Evolutionary conservation across 2,888 invertebrate species (phyloP), one percentile per base, ranked within the genome.

Genomic region (Corbicula japonica): DNA sequence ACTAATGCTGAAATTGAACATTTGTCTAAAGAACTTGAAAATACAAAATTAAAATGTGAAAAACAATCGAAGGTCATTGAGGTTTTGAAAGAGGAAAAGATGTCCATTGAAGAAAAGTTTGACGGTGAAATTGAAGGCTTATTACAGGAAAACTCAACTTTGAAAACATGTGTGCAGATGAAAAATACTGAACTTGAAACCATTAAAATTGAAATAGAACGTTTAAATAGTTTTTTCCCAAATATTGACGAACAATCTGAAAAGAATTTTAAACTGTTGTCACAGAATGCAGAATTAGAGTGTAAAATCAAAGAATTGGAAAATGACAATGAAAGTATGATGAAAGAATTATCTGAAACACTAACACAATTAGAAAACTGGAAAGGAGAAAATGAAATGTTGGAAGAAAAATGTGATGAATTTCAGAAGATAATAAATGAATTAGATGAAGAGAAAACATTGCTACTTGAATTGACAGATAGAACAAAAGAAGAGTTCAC

Each of bases 251-350:
- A 69, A 61, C 68, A 75, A 52, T 56, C 28, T 56, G 77, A 71
- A 41, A 76, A 80, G 35, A 70, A 65, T 48, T 21, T 50, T n/a
- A 56, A 46, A 30, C 15, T 78, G n/a, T 78, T 56, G 46, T 58
- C 84, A 58, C 79, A 80, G 56, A 70, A 80, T 35, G 61, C 69
- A 30, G 80, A 76, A 61, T 66, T 83, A 8, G 75, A 85, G 52
- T 58, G 68, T 30, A 84, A 79, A 41, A 66, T 78, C 30, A 63
- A 81, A 46, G 83, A 83, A 66, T 35, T 85, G 28, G 73, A 76
- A 18, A 65, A 71, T 15, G 80, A 86, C 60, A 86, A 84, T 78
- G 86, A 86, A 46, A 76, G 76, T 21, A 78, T 84, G 34, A 60
- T 75, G 8, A 15, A 34, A 32, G 80, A 82, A 38, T 46, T 83